Evolutionary conservation across 2,113 vertebrate genomes (phyloP).

Genomic region (Shinisaurus crocodilurus): DNA sequence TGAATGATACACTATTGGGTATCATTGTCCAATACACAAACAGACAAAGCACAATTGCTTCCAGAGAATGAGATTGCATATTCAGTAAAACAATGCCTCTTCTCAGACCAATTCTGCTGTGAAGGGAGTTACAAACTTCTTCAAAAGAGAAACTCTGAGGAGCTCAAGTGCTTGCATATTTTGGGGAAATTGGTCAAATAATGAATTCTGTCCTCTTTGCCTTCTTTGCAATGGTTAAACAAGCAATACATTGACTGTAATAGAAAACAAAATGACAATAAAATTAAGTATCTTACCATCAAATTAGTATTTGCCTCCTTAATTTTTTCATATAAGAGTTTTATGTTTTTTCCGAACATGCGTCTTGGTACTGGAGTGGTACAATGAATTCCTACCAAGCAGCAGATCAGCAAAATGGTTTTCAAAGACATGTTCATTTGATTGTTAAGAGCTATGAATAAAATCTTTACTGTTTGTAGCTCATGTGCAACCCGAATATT

Average conservation of each 20-base stretch:
- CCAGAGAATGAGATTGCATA: background rate
- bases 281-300: background rate
- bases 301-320: accelerated
- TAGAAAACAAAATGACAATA: background rate
- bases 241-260: background rate
- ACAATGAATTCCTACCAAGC: background rate
- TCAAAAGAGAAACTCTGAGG: background rate
- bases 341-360: no score
- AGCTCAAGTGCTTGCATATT: background rate
- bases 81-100: background rate
- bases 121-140: background rate
- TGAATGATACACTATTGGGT: background rate
- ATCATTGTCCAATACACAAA: background rate
- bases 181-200: background rate
- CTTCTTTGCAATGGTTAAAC: background rate
- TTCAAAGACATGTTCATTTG: background rate
- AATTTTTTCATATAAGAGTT: accelerated
- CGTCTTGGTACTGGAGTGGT: background rate
- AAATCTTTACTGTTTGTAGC: background rate
- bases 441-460: background rate
- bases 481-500: background rate
- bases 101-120: background rate
- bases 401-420: background rate
- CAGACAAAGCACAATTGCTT: background rate
- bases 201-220: background rate